phyloP scores from a whole-genome alignment of 2,888 invertebrate genomes.

The Erynnis tages region DNA sequence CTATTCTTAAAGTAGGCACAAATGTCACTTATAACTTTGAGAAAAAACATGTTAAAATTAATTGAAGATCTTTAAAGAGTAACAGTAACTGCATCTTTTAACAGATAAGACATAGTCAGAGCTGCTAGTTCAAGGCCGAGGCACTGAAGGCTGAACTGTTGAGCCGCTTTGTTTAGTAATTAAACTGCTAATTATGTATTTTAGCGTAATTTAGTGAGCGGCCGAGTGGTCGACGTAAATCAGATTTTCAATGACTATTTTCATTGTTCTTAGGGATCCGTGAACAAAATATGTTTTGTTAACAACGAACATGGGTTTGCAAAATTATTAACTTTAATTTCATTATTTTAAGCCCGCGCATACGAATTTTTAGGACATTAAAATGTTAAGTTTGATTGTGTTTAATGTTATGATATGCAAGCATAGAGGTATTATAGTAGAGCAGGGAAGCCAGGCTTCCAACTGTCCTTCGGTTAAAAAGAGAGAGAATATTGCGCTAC shows the following conservation, averaged over 20 bases:
- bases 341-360: too few species aligned
- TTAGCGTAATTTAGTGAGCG: conserved; percentile 26
- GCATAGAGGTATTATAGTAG: too few species aligned
- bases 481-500: too few species aligned
- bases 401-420: too few species aligned
- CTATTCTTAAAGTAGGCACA: too few species aligned
- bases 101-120: neutral
- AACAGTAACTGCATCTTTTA: neutral
- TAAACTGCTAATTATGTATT: conserved; percentile 28
- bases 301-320: neutral
- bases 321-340: neutral
- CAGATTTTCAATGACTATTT: conserved; percentile 23
- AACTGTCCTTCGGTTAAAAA: too few species aligned
- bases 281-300: neutral
- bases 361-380: too few species aligned
- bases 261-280: conserved; percentile 10
- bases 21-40: too few species aligned
- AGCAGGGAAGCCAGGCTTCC: too few species aligned
- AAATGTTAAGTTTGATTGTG: too few species aligned
- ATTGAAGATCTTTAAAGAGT: too few species aligned
- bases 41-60: too few species aligned
- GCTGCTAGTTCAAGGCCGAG: conserved; percentile 9
- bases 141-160: conserved; percentile 13
- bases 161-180: conserved; percentile 23
- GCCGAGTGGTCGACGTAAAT: conserved; percentile 19